Evolutionary conservation across 2,113 vertebrate species (phyloP), one percentile per base, ranked within the genome.

Genomic region (Zeus faber): DNA sequence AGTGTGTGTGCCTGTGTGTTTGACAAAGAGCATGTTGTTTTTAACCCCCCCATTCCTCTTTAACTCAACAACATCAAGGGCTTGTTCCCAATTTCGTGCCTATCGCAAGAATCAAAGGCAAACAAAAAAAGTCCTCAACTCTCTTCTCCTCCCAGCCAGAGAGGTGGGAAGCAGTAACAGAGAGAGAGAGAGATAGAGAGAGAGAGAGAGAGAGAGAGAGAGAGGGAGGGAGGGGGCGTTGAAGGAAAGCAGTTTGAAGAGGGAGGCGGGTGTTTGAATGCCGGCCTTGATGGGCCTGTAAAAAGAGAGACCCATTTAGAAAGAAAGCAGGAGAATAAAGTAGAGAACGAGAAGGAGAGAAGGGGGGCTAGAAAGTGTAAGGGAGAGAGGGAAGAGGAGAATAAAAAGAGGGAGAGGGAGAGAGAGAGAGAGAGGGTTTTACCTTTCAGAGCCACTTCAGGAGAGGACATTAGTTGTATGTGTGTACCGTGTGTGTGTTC

Each of bases 91-190:
- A 91, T 91, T 91, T 90, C 13, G 67, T 84, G 87, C 82, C 80
- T 89, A 91, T 91, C 88, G 63, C 68, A 67, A 85, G 87, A 91
- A 91, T 90, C 86, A 91, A 88, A 92, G 87, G 80, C 85, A 89
- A 90, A 89, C 88, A 87, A 74, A 79, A 87, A 88, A 71, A 66
- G 64, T 24, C 40, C 71, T 56, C 13, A 74, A 47, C 59, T 55
- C 33, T 17, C 54, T 60, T 70, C 69, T 83, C 72, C 72, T 73
- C 69, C 67, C 23, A 76, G 73, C 76, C 69, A 79, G 54, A 62
- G 67, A 65, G 71, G 52, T 26, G 44, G 51, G 70, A 60, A 6
- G 60, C 70, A 79, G 79, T 72, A 54, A 61, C 69, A 63, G 69
- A 72, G 67, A n/a, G n/a, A n/a, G n/a, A n/a, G n/a, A n/a, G n/a